Conservation (phyloP, 1,140 invertebrate genomes). For the Arctopsyche grandis region DNA sequence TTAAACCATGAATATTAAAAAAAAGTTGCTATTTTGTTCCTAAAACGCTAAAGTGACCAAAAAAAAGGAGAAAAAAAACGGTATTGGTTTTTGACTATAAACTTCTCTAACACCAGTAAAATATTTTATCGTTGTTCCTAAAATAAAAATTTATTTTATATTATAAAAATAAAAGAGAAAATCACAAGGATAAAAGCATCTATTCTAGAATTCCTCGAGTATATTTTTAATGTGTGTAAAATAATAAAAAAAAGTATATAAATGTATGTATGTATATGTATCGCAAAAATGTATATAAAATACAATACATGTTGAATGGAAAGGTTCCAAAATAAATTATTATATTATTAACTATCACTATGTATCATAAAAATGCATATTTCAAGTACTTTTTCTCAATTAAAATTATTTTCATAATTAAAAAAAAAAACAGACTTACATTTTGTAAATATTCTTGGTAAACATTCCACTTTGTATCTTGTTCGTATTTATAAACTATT, state of each 20-base stretch:
- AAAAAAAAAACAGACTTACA: not conserved
- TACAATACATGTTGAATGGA: too few species aligned
- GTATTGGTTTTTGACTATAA: too few species aligned
- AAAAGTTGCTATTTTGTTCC: constrained; percentile 7
- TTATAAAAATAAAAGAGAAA: not conserved
- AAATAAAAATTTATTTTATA: not conserved
- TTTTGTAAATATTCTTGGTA: constrained; percentile 4
- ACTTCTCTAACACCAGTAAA: not conserved
- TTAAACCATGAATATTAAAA: too few species aligned
- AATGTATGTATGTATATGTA: not conserved
- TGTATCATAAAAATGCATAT: too few species aligned
- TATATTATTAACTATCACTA: too few species aligned
- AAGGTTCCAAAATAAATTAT: too few species aligned
- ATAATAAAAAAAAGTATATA: not conserved
- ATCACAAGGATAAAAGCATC: not conserved
- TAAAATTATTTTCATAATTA: too few species aligned
- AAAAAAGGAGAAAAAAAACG: too few species aligned
- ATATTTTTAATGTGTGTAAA: not conserved
- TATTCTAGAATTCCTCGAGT: not conserved
- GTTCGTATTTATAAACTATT: constrained; percentile 17
- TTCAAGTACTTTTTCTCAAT: too few species aligned
- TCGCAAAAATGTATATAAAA: not conserved
- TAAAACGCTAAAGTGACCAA: not conserved
- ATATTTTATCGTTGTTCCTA: not conserved
- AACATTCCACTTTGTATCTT: constrained; percentile 8